Base-by-base conservation (phyloP, 2,888 invertebrate species). In the Volucella inflata region DNA sequence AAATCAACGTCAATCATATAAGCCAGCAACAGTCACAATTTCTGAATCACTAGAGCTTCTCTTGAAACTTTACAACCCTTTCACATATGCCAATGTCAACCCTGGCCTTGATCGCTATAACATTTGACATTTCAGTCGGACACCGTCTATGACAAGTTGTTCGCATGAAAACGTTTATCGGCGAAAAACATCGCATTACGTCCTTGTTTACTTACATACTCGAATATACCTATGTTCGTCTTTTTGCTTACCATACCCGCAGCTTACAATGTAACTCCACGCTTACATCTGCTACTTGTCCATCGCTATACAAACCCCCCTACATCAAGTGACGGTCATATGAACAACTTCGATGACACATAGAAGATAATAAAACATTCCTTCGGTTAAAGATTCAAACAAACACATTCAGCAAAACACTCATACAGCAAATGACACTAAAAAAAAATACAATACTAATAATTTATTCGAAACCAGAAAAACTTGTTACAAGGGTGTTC, bases 391-490 rank as follows among this genome's bases (percentile, higher is more conserved):
- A 76, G 64, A 53, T 60, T 53, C 46, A 51, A 60, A 51, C 51
- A 55, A 36, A 55, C 59, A 62, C 40, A 59, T 40, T 30, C 30
- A 30, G 30, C 30, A 0, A 46, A 14, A 14, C 14, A 62, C 30
- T 46, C 46, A 65, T 79, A 62, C 46, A 77, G 72, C 67, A 21
- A 82, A 72, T 59, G 60, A 62, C 53, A 75, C 21, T 30, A 6
- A 48, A 16, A 72, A 68, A 36, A 81, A 64, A 65, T 36, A 60
- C 62, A 36, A 42, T 16, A 14, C 4, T 68, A 51, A 57, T 77
- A 85, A 85, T 85, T 81, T 81, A 85, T 85, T 85, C 72, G 51
- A 85, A 85, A 85, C 85, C 81, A 85, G 85, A 85, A 85, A 81
- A 85, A 85, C 85, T 76, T 51, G 85, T 85, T 81, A 81, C 81